Evolutionary conservation across 2,888 invertebrate genomes (phyloP), one percentile per base, ranked within the genome.

Genomic region (Limnephilus lunatus): DNA sequence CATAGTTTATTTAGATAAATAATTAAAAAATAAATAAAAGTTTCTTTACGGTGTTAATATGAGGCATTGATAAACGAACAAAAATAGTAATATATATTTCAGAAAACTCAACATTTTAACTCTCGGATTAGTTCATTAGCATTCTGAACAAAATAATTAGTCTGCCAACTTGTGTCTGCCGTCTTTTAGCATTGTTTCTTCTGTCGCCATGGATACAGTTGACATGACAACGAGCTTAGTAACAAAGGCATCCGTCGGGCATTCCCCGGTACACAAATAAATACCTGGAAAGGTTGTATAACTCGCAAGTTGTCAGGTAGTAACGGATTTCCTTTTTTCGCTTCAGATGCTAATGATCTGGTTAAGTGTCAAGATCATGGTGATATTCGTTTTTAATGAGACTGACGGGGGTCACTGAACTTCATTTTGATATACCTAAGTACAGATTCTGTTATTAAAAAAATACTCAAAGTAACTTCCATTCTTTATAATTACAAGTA

Each of bases 301-400:
- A 11, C 83, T 14, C 83, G 12, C 83, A 30, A 32, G 83, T 39
- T 15, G 35, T 35, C 32, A 35, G 35, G 83, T 32, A 12, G 32
- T 68, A 25, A 35, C 35, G 83, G 31, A 35, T 83, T 83, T 83
- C 35, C 35, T 83, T 83, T 35, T 32, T 83, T 83, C 31, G 83
- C 83, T 31, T 31, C 83, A 32, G 19, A 83, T 83, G 83, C 83
- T 83, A 83, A 83, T 83, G 83, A 32, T 25, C 35, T 35, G 83
- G 7, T 83, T 19, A 9, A 11, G 31, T 32, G 35, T 35, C 25
- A 83, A 83, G 35, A 25, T 35, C 83, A 31, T 83, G 83, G 25
- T 12, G 32, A 83, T 25, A 32, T 35, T 35, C 32, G 11, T 15
- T 31, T 31, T 83, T 14, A 83, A 32, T 83, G 9, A 7, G 31